Conservation (phyloP, 2,888 invertebrate genomes). For the Xestia sexstrigata region DNA sequence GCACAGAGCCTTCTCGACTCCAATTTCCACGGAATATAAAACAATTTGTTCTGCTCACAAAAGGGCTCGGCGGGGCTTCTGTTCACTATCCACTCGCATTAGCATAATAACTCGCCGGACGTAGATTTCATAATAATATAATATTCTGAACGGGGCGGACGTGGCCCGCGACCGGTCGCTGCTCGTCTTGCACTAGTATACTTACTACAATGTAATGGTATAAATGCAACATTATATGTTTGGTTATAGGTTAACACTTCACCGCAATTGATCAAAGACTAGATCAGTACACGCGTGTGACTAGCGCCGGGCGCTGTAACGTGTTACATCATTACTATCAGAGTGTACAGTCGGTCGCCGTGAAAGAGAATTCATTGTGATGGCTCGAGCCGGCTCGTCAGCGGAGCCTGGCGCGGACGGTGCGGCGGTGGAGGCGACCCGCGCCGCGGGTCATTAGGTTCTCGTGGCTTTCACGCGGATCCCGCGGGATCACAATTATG, state of each 20-base stretch:
- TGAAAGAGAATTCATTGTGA: background rate
- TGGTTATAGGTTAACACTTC: background rate
- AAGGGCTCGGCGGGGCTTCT: slow-evolving; percentile 73
- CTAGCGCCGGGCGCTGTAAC: background rate
- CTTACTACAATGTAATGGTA: background rate
- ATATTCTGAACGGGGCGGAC: slow-evolving; percentile 22
- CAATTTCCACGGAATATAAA: slow-evolving; percentile 74
- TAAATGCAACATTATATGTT: background rate
- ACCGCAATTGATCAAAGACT: background rate
- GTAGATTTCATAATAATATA: slow-evolving; percentile 64
- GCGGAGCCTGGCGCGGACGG: background rate
- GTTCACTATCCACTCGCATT: slow-evolving; percentile 74
- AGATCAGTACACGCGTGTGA: background rate
- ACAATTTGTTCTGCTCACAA: slow-evolving; percentile 77
- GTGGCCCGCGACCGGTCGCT: background rate
- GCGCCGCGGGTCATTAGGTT: slow-evolving; percentile 41
- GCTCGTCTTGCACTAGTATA: background rate
- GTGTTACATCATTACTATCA: background rate
- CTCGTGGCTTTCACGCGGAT: slow-evolving; percentile 38
- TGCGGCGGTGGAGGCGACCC: background rate
- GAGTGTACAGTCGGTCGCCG: background rate
- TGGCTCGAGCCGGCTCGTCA: background rate
- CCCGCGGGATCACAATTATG: slow-evolving; percentile 57
- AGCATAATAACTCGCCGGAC: slow-evolving; percentile 72
- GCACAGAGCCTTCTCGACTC: slow-evolving; percentile 53